These are phyloP conservation scores for Coelopa pilipes DNA, from an alignment of 2,888 invertebrate genomes.

Conservation along the genomic window DNA sequence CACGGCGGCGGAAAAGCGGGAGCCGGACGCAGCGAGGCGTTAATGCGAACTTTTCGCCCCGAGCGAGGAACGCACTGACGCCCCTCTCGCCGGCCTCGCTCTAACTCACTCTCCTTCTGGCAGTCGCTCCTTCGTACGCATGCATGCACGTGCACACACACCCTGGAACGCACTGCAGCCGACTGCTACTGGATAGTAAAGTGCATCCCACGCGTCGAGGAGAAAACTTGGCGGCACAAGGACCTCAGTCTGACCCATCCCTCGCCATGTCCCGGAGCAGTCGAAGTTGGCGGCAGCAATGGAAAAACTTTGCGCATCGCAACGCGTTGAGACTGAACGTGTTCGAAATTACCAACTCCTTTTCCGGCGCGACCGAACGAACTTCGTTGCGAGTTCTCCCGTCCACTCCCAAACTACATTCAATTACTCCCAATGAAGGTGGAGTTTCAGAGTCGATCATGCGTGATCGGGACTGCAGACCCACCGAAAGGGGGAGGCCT, in stretches of 20 bases:
- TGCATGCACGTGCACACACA: not conserved
- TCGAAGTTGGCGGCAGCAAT: slow-evolving; percentile 7
- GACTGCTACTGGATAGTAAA: slow-evolving; percentile 35
- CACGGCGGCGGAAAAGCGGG: not conserved
- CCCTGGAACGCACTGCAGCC: not conserved
- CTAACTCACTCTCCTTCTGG: not conserved
- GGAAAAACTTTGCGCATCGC: slow-evolving; percentile 25
- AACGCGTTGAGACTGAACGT: not conserved
- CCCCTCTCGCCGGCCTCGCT: too few relatives aligned
- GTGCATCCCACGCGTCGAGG: slow-evolving; percentile 39
- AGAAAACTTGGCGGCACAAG: slow-evolving; percentile 24
- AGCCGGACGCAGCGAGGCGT: slow-evolving; percentile 39
- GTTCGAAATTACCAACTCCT: not conserved
- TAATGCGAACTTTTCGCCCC: slow-evolving; percentile 38
- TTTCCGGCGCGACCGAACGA: not conserved
- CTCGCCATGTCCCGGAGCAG: not conserved
- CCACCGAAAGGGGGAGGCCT: too few relatives aligned
- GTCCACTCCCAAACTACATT: too few relatives aligned
- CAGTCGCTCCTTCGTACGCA: not conserved
- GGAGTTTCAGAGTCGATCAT: too few relatives aligned
- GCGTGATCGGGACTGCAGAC: too few relatives aligned
- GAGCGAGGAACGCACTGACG: too few relatives aligned
- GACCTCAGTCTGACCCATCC: not conserved
- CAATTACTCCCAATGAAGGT: too few relatives aligned
- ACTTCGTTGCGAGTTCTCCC: not conserved